Evolutionary conservation across 1,140 invertebrate species (phyloP), one percentile per base, ranked within the genome.

Genomic region (Portunus trituberculatus): DNA sequence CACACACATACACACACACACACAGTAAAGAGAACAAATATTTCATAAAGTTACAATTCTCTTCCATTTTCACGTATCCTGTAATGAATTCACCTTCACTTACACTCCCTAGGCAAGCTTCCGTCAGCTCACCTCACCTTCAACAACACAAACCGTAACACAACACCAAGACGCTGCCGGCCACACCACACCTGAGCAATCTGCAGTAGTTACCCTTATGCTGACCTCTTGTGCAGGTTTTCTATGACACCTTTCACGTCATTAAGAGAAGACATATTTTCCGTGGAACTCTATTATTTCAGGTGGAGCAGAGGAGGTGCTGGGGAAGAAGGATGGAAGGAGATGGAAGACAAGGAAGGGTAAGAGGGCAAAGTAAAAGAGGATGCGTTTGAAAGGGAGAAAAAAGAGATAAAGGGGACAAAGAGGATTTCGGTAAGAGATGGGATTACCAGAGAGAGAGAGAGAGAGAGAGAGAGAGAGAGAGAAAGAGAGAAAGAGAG

Each of bases 381-480:
- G 52, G 16, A 46, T 31, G 45, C 14, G 12, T 59, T 2, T 12
- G 45, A 88, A 31, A 88, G 86, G 20, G 0, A 32, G 31, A 8
- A 16, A 32, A 20, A 59, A 20, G 16, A 59, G 52, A 20, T 45
- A 25, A 31, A 31, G 29, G 31, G 45, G 4, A 88, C 12, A 88
- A n/a, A 39, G 20, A 28, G n/a, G 32, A 86, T 14, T 86, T 39
- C 10, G 83, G 20, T 39, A 8, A 29, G n/a, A 31, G 31, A 45
- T 31, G n/a, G 83, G 20, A 88, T 14, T 88, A 20, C 10, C 8
- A 45, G 45, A 46, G 31, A 46, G 86, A 39, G 45, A 8, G 45
- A 46, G 86, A 88, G 86, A 88, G 86, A 88, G 86, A 88, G 45
- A 46, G 86, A 88, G 45, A 46, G 86, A 88, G 31, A 46, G 86